Percentiles rank a stretch among this genome's conserved stretches.
phyloP scores from a whole-genome alignment of 2,797 vertebrate species.

The Phataginus tetradactyla region DNA sequence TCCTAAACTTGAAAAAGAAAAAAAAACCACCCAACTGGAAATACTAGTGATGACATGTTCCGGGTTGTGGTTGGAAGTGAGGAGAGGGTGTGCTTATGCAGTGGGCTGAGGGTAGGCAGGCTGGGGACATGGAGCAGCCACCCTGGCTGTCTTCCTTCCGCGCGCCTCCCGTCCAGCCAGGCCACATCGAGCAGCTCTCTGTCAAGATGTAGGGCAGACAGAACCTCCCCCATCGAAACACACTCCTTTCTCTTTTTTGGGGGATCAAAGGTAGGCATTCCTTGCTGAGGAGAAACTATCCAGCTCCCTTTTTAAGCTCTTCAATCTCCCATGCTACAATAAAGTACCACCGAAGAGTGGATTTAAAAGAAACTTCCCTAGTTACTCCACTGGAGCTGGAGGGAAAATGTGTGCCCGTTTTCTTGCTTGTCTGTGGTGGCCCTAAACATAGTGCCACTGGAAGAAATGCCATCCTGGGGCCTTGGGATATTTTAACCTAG shows the following conservation, averaged over 20 bases:
- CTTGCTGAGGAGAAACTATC: background rate
- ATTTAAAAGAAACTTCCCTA: background rate
- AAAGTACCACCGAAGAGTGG: background rate
- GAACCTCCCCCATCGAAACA: background rate
- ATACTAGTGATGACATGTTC: slow-evolving; percentile 57
- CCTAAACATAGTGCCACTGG: background rate
- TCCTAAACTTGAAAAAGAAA: slow-evolving; percentile 70
- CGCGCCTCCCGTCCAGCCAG: background rate
- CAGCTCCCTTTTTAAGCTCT: background rate
- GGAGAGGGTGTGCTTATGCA: background rate
- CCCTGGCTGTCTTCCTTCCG: background rate
- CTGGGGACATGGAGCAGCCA: background rate
- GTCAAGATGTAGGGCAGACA: background rate
- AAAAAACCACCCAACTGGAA: slow-evolving; percentile 60
- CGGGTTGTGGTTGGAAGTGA: slow-evolving; percentile 36
- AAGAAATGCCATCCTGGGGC: background rate
- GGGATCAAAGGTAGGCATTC: background rate
- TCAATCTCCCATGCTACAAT: background rate
- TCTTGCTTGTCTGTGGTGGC: background rate
- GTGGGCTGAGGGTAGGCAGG: background rate
- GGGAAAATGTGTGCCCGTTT: background rate
- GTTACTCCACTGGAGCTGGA: background rate
- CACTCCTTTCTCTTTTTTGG: background rate
- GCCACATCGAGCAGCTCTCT: background rate
- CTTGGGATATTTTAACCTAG: background rate